Evolutionary conservation across 2,888 invertebrate genomes (phyloP).

Genomic region (Holacanthella duospinosa): DNA sequence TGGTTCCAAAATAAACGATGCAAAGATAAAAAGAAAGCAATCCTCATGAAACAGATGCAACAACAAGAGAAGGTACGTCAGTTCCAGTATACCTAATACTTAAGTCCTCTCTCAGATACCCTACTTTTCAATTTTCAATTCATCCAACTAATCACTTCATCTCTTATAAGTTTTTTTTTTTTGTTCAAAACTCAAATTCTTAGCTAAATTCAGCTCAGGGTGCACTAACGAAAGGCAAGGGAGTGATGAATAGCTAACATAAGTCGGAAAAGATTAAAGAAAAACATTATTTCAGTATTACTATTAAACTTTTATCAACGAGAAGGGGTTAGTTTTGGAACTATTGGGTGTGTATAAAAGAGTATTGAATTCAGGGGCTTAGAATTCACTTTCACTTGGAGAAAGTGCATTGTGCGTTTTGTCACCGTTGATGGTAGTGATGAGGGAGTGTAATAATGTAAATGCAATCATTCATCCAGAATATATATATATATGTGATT

Average conservation of each 20-base stretch:
- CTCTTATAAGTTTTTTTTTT: background rate
- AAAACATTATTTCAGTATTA: background rate
- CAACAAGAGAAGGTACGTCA: slow-evolving; percentile 85
- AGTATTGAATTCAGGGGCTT: background rate
- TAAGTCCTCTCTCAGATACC: too few relatives aligned
- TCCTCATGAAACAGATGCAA: slow-evolving; percentile 94
- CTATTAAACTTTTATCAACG: background rate
- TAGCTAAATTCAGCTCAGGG: too few relatives aligned
- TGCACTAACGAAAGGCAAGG: too few relatives aligned
- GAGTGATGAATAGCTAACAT: too few relatives aligned
- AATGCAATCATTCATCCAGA: too few relatives aligned
- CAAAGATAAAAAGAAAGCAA: slow-evolving; percentile 94
- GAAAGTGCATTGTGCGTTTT: background rate
- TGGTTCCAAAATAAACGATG: slow-evolving; percentile 99
- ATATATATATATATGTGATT: background rate
- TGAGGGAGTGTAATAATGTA: too few relatives aligned
- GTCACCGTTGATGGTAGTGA: background rate
- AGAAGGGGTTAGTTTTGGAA: background rate
- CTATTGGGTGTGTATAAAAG: background rate
- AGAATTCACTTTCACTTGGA: background rate
- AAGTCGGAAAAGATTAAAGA: background rate
- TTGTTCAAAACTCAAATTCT: background rate
- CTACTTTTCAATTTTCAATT: background rate
- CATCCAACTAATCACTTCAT: background rate
- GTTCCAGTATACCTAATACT: background rate